Evolutionary conservation across 2,888 invertebrate genomes (phyloP).

Genomic region (Julus scandinavius): DNA sequence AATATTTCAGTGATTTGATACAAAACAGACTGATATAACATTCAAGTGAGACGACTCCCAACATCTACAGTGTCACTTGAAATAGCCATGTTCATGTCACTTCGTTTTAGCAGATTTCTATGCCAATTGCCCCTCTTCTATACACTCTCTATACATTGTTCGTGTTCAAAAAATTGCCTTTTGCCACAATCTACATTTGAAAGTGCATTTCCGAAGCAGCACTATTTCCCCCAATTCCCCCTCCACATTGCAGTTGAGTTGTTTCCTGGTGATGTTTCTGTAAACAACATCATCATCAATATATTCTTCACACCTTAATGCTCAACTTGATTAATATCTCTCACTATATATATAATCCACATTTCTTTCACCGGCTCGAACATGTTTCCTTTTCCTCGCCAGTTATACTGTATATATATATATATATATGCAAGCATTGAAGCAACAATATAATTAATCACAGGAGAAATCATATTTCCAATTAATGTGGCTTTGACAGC

Average conservation of each 20-base stretch:
- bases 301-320: conserved; percentile 13
- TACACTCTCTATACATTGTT: not conserved
- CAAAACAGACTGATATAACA: no score
- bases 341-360: not conserved
- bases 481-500: conserved; percentile 21
- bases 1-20: no score
- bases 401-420: no score
- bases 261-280: not conserved
- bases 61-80: no score
- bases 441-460: conserved; percentile 33
- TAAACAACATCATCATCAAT: not conserved
- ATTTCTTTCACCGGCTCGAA: not conserved
- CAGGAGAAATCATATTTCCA: conserved; percentile 21
- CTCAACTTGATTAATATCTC: conserved; percentile 2
- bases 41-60: no score
- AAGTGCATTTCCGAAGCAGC: not conserved
- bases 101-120: not conserved
- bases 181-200: not conserved
- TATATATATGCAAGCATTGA: not conserved
- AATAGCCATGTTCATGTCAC: no score
- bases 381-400: not conserved
- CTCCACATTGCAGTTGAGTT: not conserved
- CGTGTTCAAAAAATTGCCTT: not conserved
- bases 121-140: not conserved
- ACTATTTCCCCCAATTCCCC: not conserved